Conservation (phyloP, 35 echinoderm and acorn worm species). For the Hemicentrotus pulcherrimus region DNA sequence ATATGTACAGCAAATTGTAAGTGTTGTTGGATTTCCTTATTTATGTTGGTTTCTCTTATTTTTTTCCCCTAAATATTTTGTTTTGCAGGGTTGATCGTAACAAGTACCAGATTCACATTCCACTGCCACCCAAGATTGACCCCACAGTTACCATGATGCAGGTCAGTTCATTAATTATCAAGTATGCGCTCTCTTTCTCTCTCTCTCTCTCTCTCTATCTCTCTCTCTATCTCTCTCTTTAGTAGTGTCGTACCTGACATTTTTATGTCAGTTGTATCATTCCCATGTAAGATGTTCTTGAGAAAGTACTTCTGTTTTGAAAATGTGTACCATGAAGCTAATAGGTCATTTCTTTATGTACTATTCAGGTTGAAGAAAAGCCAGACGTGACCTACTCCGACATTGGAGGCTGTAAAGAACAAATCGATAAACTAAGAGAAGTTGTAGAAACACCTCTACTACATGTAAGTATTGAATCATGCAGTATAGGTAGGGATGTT, state of each 20-base stretch:
- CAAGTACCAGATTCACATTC: constrained; percentile 99
- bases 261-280: no score
- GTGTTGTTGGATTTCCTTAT: background rate
- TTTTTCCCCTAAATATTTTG: background rate
- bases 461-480: constrained; percentile 78
- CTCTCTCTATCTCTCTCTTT: background rate
- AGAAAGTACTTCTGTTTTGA: background rate
- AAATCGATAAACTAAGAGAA: constrained; percentile 97
- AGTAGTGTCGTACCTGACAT: background rate
- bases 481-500: background rate
- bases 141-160: constrained; percentile 99
- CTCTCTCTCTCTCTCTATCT: background rate
- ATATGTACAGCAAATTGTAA: no score
- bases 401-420: constrained; percentile 98
- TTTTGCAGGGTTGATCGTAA: constrained; percentile 96
- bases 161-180: constrained; percentile 55
- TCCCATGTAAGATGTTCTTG: background rate
- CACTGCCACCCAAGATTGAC: constrained; percentile 96
- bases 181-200: background rate
- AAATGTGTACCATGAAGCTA: background rate
- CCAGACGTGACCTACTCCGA: constrained; percentile 98
- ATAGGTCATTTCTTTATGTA: background rate
- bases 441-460: constrained; percentile 97
- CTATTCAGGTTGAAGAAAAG: constrained; percentile 95
- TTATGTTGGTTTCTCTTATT: background rate